These are phyloP conservation scores for Scytalopus superciliaris DNA, from an alignment of 2,113 vertebrate genomes.

Conservation along the genomic window DNA sequence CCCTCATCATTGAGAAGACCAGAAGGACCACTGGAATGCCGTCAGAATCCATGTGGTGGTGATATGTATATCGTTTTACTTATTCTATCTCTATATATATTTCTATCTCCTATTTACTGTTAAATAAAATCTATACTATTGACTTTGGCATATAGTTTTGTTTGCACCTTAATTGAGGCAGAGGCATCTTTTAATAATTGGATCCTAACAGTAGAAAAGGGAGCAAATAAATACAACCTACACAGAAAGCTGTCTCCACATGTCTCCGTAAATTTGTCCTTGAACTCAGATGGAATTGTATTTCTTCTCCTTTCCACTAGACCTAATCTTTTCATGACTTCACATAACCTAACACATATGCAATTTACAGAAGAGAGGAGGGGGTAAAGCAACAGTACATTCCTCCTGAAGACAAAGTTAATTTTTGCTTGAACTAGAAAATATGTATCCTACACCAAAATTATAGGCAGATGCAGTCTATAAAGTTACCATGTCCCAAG, in stretches of 20 bases:
- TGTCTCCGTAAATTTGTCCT: neutral
- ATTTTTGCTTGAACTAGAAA: neutral
- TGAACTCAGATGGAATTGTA: neutral
- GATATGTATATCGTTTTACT: too few relatives aligned
- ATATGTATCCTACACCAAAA: fast-evolving
- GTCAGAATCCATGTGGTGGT: too few relatives aligned
- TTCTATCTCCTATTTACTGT: too few relatives aligned
- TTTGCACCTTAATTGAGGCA: too few relatives aligned
- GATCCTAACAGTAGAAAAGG: neutral
- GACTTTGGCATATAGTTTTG: too few relatives aligned
- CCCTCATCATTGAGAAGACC: too few relatives aligned
- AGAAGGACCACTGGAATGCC: too few relatives aligned
- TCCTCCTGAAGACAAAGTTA: neutral
- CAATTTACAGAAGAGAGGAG: neutral
- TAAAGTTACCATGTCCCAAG: neutral
- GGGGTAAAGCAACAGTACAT: fast-evolving
- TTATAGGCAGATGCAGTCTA: neutral
- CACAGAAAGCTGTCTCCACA: neutral
- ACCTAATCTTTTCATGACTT: neutral
- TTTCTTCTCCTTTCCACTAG: neutral
- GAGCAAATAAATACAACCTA: neutral
- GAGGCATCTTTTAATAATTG: too few relatives aligned
- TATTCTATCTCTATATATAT: too few relatives aligned
- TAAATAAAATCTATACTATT: too few relatives aligned
- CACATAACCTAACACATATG: neutral